Evolutionary conservation across 2,113 vertebrate genomes (phyloP).

Genomic region (Anarhynchus alexandrinus): DNA sequence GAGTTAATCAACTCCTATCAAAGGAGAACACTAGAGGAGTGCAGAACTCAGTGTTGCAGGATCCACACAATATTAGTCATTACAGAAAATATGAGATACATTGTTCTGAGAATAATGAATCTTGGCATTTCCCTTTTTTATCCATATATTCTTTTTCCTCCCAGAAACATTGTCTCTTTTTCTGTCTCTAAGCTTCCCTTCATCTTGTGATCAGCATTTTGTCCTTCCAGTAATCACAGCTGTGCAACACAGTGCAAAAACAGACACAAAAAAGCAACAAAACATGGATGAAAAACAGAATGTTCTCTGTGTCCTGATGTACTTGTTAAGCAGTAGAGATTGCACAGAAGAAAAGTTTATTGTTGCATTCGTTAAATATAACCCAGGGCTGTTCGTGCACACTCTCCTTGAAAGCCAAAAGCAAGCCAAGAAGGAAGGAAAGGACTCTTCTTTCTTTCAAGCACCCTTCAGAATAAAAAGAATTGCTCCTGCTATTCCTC

Average conservation of each 20-base stretch:
- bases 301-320: conserved; percentile 6
- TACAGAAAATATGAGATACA: background rate
- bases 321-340: background rate
- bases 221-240: background rate
- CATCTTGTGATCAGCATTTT: conserved; percentile 29
- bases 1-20: background rate
- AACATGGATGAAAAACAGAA: conserved; percentile 30
- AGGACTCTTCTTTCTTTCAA: conserved; percentile 27
- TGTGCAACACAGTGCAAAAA: conserved; percentile 12
- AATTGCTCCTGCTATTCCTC: background rate
- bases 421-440: conserved; percentile 13
- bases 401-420: conserved; percentile 19
- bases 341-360: conserved; percentile 6
- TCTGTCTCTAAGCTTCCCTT: background rate
- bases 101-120: background rate
- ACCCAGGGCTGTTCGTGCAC: background rate
- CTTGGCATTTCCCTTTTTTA: background rate
- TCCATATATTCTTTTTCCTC: background rate
- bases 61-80: background rate
- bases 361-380: conserved; percentile 26
- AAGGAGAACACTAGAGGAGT: background rate
- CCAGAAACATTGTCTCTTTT: background rate
- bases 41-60: background rate
- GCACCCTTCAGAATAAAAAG: conserved; percentile 11
- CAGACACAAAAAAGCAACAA: background rate